Conservation (phyloP, 2,113 vertebrate species). For the Silurus glanis region DNA sequence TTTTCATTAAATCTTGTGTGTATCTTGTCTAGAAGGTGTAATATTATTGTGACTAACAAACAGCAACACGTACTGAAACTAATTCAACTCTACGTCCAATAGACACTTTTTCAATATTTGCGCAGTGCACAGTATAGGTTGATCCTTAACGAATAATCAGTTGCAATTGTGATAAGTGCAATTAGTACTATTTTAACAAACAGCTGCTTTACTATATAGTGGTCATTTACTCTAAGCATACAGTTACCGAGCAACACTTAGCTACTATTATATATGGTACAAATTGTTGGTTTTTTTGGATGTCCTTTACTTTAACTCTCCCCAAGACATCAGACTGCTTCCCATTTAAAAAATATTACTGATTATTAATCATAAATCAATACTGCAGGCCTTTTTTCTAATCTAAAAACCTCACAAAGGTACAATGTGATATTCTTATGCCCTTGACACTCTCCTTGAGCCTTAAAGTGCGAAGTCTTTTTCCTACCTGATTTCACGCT, state of each 20-base stretch:
- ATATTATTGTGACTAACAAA: not conserved
- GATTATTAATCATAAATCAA: slow-evolving; percentile 3
- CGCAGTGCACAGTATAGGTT: not conserved
- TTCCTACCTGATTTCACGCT: slow-evolving; percentile 93
- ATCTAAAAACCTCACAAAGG: not conserved
- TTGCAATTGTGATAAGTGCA: not conserved
- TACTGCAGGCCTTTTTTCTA: not conserved
- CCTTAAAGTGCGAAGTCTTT: not conserved
- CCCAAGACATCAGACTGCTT: not conserved
- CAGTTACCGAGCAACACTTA: not conserved
- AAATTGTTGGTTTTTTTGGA: not conserved
- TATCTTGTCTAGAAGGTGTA: not conserved
- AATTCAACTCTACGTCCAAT: not conserved
- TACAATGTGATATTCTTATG: not conserved
- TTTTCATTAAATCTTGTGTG: not conserved
- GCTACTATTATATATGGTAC: not conserved
- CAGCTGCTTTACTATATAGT: not conserved
- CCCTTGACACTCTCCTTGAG: not conserved
- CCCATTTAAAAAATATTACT: not conserved
- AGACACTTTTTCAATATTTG: not conserved
- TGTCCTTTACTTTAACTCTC: not conserved
- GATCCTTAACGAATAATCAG: not conserved
- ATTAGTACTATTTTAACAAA: not conserved
- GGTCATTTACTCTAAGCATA: not conserved
- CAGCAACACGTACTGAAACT: not conserved